Evolutionary conservation across 1,140 invertebrate genomes (phyloP), one percentile per base, ranked within the genome.

Genomic region (Pseudomyrmex dendroicus): DNA sequence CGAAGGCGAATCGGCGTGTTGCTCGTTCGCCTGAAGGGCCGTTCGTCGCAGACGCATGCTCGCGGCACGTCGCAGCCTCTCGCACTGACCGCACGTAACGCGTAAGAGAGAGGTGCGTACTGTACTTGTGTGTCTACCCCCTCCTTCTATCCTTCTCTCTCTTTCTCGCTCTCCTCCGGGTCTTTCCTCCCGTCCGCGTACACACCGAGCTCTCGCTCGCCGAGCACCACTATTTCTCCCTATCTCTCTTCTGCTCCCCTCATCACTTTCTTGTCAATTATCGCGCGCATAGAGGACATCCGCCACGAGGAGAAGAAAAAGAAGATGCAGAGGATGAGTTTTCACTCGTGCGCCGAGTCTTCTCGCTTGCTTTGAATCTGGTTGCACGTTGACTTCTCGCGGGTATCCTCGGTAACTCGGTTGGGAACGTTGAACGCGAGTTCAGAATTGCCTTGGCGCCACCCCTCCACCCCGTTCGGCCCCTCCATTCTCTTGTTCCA

Each of bases 381-480:
- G 35, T 68, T 87, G 88, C 91, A 88, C 91, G 91, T 91, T 91
- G 90, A 91, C 91, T 91, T 90, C 83, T 73, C 85, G 90, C 91
- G 90, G 90, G 84, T 91, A 89, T 91, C 91, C 91, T 91, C 91
- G 84, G 91, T 91, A 92, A 93, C 93, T 92, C 91, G 90, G 85
- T 59, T 63, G 76, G 73, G 74, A 89, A 86, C 86, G 92, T 93
- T 91, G 89, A 92, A 92, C 93, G 92, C 92, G 92, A 92, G 90
- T 92, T 91, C 92, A 92, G 90, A 93, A 93, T 93, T 91, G 91
- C 91, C 83, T 92, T 94, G 92, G 93, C 93, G 93, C 93, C 93
- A 94, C 92, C 93, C 92, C 92, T 89, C 90, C 89, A 86, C 83
- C 85, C 87, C 83, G 90, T 84, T 89, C 82, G 70, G 82, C 87